Evolutionary conservation across 2,113 vertebrate genomes (phyloP).

Genomic region (Leucosticte australis): DNA sequence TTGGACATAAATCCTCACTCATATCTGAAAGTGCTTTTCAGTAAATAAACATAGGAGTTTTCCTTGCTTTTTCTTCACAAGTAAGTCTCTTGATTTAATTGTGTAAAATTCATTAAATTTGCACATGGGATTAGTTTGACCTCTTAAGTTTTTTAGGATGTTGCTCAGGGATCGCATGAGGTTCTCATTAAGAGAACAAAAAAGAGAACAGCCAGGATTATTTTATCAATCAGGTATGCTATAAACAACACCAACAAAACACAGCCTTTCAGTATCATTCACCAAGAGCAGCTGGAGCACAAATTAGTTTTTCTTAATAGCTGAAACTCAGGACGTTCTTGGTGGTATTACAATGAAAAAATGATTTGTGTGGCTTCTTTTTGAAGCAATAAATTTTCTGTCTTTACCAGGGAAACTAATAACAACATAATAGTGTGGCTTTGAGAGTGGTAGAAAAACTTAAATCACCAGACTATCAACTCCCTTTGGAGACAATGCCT

Average conservation of each 20-base stretch:
- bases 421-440: neutral
- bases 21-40: slow-evolving; percentile 45
- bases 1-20: slow-evolving; percentile 21
- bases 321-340: neutral
- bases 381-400: neutral
- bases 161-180: slow-evolving; percentile 14
- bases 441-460: neutral
- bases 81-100: neutral
- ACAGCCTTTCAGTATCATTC: neutral
- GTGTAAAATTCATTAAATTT: slow-evolving; percentile 49
- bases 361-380: neutral
- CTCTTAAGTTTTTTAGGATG: neutral
- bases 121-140: neutral
- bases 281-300: neutral
- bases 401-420: neutral
- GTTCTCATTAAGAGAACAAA: slow-evolving; percentile 68
- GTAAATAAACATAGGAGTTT: slow-evolving; percentile 43
- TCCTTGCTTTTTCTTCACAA: slow-evolving; percentile 30
- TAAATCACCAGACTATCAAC: neutral
- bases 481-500: neutral
- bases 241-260: neutral
- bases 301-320: neutral
- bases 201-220: slow-evolving; percentile 57
- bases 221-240: slow-evolving; percentile 63
- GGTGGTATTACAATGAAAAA: neutral